Conservation (phyloP, 2,888 invertebrate species). For the Himalopsyche tibetana region DNA sequence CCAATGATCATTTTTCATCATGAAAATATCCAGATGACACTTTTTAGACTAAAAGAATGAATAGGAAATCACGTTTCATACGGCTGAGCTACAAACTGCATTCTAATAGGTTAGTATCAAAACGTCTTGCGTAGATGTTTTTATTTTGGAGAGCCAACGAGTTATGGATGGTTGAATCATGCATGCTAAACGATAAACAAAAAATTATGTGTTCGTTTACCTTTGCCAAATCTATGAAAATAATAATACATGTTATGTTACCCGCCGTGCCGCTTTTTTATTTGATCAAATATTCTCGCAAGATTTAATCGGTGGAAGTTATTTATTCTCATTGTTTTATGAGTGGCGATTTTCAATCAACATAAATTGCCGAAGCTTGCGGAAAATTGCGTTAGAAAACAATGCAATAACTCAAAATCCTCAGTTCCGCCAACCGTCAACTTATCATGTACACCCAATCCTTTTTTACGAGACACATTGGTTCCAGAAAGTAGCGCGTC, state of each 20-base stretch:
- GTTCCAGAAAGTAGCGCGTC: too few species aligned
- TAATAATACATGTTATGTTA: not conserved
- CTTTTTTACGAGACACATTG: too few species aligned
- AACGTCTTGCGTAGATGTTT: too few species aligned
- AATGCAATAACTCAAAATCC: not conserved
- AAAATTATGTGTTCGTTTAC: conserved; percentile 28
- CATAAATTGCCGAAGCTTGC: not conserved
- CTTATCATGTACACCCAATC: too few species aligned
- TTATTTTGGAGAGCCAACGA: not conserved
- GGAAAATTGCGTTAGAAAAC: not conserved
- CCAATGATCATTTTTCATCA: too few species aligned
- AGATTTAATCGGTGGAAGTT: conserved; percentile 1
- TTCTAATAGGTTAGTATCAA: too few species aligned
- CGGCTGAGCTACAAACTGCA: too few species aligned
- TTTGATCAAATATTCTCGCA: not conserved
- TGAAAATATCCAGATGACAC: too few species aligned
- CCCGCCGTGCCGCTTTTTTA: not conserved
- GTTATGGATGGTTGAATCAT: conserved; percentile 10
- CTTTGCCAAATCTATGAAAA: conserved; percentile 24
- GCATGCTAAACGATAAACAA: not conserved
- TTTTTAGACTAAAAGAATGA: too few species aligned
- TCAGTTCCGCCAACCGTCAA: not conserved
- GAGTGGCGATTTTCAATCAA: conserved; percentile 22
- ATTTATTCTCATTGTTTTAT: not conserved
- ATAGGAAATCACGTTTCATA: too few species aligned